Percentiles rank a stretch among this genome's conserved stretches.
Conservation (phyloP, 2,113 vertebrate genomes). For the Hepsetus odoe region DNA sequence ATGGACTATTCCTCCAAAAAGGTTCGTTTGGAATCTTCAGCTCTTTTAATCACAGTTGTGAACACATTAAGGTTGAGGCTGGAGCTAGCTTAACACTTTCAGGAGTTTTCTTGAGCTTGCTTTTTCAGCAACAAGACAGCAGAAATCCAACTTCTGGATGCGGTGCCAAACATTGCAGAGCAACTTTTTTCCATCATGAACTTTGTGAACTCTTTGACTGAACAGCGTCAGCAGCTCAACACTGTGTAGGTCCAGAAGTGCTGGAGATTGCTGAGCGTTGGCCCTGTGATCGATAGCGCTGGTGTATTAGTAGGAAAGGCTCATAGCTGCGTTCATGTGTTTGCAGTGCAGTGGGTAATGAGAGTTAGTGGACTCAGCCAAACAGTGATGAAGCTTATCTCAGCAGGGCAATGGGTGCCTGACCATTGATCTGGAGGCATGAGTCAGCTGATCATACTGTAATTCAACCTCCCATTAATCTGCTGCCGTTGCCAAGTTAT, state of each 20-base stretch:
- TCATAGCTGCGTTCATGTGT: slow-evolving; percentile 35
- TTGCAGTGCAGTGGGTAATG: slow-evolving; percentile 18
- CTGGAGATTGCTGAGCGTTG: slow-evolving; percentile 41
- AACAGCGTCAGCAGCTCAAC: slow-evolving; percentile 47
- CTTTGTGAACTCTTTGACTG: slow-evolving; percentile 31
- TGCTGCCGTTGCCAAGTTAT: not conserved
- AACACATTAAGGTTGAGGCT: slow-evolving; percentile 25
- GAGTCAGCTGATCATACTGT: not conserved
- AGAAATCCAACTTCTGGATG: slow-evolving; percentile 18
- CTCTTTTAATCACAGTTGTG: slow-evolving; percentile 32
- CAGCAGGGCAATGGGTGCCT: not conserved
- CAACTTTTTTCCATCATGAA: slow-evolving; percentile 37
- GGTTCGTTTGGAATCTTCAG: slow-evolving; percentile 22
- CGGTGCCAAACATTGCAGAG: slow-evolving; percentile 39
- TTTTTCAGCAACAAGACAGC: slow-evolving; percentile 21
- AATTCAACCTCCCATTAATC: not conserved
- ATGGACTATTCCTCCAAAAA: slow-evolving; percentile 22
- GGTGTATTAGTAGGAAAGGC: slow-evolving; percentile 44
- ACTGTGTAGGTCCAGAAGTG: slow-evolving; percentile 38
- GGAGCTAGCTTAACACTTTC: slow-evolving; percentile 36
- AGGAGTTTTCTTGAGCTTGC: not conserved
- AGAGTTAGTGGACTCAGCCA: not conserved
- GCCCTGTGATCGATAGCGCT: slow-evolving; percentile 44
- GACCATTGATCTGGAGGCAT: not conserved
- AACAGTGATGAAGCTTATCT: slow-evolving; percentile 7